Evolutionary conservation across 2,797 vertebrate genomes (phyloP).

Genomic region (Sebastes trivittatus): DNA sequence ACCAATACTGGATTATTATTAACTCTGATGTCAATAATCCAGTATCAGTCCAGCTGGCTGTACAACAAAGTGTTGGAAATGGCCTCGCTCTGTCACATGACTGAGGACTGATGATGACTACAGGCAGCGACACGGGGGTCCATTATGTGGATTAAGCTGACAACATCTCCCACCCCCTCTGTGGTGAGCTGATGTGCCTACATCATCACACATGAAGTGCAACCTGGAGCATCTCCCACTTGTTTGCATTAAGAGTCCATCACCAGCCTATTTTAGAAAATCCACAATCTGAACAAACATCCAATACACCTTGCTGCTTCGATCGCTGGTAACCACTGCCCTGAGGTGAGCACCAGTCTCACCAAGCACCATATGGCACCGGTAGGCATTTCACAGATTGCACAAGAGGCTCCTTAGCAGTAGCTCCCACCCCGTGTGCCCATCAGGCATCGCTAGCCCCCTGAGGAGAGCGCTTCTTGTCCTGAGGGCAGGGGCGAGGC

Average conservation of each 20-base stretch:
- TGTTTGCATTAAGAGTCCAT: not conserved
- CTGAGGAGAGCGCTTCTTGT: constrained; percentile 20
- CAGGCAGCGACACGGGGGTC: not conserved
- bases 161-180: not conserved
- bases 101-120: not conserved
- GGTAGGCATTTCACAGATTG: constrained; percentile 40
- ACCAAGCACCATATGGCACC: constrained; percentile 16
- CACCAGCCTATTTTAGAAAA: not conserved
- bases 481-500: constrained; percentile 50
- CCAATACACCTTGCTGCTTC: not conserved
- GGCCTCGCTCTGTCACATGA: not conserved
- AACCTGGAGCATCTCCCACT: not conserved
- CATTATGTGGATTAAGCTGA: not conserved
- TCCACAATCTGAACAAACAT: constrained; percentile 10
- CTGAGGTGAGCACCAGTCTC: constrained; percentile 13
- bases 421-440: constrained; percentile 7
- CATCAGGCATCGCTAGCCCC: constrained; percentile 12
- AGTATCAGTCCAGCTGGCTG: not conserved
- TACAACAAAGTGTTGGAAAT: not conserved
- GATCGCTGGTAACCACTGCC: not conserved
- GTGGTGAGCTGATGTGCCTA: not conserved
- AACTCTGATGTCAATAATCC: not conserved
- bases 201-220: not conserved
- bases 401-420: not conserved
- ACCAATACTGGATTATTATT: not conserved